These are phyloP conservation scores for Procambarus virginalis DNA, from an alignment of 1,140 invertebrate species.

Conservation along the genomic window DNA sequence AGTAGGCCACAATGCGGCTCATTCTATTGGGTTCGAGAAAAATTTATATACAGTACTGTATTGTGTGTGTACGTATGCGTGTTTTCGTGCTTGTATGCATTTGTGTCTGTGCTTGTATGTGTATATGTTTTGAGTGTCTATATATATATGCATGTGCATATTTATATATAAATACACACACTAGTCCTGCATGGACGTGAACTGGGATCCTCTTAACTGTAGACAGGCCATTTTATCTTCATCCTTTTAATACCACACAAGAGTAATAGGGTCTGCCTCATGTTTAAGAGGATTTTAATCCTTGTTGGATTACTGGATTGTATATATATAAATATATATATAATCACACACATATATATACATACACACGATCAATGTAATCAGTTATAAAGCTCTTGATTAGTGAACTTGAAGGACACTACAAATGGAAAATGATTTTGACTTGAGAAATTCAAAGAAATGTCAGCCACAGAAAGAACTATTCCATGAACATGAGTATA, in stretches of 20 bases:
- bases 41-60: no score
- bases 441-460: neutral
- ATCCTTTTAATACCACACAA: no score
- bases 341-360: neutral
- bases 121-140: neutral
- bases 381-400: neutral
- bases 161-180: neutral
- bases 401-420: neutral
- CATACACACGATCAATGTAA: neutral
- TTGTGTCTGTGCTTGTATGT: neutral
- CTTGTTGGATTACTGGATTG: neutral
- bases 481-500: neutral
- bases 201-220: no score
- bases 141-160: constrained; percentile 10
- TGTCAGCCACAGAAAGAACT: neutral
- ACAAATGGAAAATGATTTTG: neutral
- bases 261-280: no score
- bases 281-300: neutral
- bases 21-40: no score
- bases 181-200: no score
- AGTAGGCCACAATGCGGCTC: no score
- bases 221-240: no score
- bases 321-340: constrained; percentile 27
- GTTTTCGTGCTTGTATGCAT: neutral
- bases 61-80: neutral